Evolutionary conservation across 2,888 invertebrate genomes (phyloP), one percentile per base, ranked within the genome.

Genomic region (Patella depressa): DNA sequence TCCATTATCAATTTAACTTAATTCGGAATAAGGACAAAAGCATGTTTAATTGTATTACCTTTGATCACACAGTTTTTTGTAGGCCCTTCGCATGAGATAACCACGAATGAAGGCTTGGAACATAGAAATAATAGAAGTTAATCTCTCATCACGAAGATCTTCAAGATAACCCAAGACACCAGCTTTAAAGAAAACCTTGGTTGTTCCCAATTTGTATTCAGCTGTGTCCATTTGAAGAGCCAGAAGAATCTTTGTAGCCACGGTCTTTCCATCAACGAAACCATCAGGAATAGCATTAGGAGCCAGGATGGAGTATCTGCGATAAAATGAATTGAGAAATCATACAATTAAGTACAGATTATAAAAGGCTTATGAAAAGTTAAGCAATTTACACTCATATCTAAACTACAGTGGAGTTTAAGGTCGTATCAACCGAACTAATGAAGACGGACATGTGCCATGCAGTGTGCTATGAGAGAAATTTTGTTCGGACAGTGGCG

Each of bases 181-280:
- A 90, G 99, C 99, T 92, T 99, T 97, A 98, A 99, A 99, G 97
- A 99, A 99, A 95, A 98, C 98, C 96, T 99, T 99, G 86, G 98
- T 99, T 93, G 97, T 96, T 93, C 99, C 99, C 93, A 98, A 95
- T 94, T 98, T 95, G 94, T 97, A 99, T 93, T 95, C 95, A 92
- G 98, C 98, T 85, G 96, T 94, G 93, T 97, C 98, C 92, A 99
- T 94, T 92, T 94, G 94, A 54, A 93, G 91, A 71, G 92, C 92
- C 74, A 89, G 87, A 82, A 93, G 94, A 70, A 92, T 90, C 84
- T 92, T 91, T 77, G 90, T 91, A 85, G 97, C 96, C 84, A 96
- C 95, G 91, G 95, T 91, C 86, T 92, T 93, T 78, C 93, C 93
- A 82, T 93, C 92, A 77, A 92, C 92, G 84, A 93, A 93, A 54